Evolutionary conservation across 2,113 vertebrate genomes (phyloP).

Genomic region (Galeopterus variegatus): DNA sequence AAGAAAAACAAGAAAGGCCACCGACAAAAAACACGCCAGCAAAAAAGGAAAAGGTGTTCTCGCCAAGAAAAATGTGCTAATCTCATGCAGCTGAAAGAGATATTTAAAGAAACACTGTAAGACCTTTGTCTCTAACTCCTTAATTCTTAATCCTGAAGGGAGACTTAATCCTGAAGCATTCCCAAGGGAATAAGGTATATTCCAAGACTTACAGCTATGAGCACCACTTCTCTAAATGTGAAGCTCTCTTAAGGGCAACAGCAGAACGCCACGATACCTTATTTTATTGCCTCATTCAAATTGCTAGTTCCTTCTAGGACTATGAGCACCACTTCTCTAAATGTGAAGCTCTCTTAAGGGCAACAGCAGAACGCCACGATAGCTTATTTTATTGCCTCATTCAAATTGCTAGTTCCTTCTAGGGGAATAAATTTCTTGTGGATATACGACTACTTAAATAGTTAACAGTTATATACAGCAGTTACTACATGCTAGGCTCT

Average conservation of each 20-base stretch:
- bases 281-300: background rate
- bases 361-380: background rate
- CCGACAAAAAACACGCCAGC: conserved; percentile 57
- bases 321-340: background rate
- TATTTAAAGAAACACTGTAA: conserved; percentile 77
- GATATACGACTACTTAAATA: background rate
- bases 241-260: background rate
- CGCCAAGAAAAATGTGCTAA: conserved; percentile 83
- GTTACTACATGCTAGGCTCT: background rate
- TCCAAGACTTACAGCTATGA: background rate
- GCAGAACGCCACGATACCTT: background rate
- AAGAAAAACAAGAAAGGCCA: conserved; percentile 75
- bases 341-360: background rate
- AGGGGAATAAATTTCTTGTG: background rate
- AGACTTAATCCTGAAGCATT: background rate
- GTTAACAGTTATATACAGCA: background rate
- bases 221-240: background rate
- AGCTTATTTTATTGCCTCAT: background rate
- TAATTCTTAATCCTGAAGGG: conserved; percentile 53
- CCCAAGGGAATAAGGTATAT: background rate
- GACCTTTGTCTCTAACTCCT: conserved; percentile 74
- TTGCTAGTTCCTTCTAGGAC: background rate
- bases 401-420: background rate
- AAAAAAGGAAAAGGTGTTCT: conserved; percentile 75
- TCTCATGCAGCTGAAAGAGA: conserved; percentile 70